Conservation (phyloP, 2,888 invertebrate species). For the Cremastinae sp. region DNA sequence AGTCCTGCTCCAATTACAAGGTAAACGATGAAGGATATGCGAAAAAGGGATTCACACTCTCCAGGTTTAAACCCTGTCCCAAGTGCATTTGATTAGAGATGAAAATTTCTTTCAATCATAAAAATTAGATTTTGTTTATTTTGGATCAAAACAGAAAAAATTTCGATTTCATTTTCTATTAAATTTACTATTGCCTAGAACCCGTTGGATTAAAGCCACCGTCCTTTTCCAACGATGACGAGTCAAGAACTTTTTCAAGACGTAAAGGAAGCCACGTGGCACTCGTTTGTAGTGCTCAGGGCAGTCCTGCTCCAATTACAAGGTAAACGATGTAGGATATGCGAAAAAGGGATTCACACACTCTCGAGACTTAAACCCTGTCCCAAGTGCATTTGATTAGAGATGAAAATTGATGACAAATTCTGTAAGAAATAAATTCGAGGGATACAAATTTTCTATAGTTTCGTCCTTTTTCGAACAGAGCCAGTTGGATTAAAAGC, state of each 20-base stretch:
- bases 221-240: slow-evolving; percentile 84
- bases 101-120: no score
- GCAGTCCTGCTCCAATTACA: slow-evolving; percentile 86
- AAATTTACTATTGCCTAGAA: slow-evolving; percentile 80
- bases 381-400: slow-evolving; percentile 45
- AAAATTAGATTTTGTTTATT: no score
- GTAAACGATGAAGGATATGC: slow-evolving; percentile 82
- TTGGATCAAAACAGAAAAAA: no score
- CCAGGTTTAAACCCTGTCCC: slow-evolving; percentile 58
- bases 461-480: slow-evolving; percentile 64
- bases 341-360: neutral
- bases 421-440: no score
- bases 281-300: slow-evolving; percentile 83
- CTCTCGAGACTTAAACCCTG: slow-evolving; percentile 35
- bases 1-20: slow-evolving; percentile 87
- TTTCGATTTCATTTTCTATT: neutral
- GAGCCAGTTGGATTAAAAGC: slow-evolving; percentile 83
- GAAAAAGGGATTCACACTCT: neutral
- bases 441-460: neutral
- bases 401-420: neutral
- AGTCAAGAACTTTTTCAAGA: slow-evolving; percentile 83
- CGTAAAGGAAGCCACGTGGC: slow-evolving; percentile 76
- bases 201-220: slow-evolving; percentile 87
- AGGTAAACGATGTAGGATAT: slow-evolving; percentile 82
- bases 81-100: slow-evolving; percentile 18